Conservation (phyloP, 1,140 invertebrate genomes). For the Venturia canescens region DNA sequence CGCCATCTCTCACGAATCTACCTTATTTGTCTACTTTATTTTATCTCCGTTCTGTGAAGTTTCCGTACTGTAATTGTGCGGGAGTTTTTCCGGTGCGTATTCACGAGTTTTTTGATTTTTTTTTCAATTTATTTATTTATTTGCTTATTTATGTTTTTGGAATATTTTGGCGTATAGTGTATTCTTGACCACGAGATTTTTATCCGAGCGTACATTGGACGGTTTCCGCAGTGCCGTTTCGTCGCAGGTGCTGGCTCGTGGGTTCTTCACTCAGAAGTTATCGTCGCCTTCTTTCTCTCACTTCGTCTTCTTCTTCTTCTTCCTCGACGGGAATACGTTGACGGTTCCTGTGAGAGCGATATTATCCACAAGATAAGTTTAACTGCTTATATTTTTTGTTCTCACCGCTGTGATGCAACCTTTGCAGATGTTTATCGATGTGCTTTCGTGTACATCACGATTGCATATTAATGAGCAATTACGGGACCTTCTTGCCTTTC, state of each 20-base stretch:
- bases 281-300: neutral
- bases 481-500: neutral
- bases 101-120: neutral
- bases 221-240: no score
- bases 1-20: neutral
- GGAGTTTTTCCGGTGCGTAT: neutral
- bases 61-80: constrained; percentile 22
- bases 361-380: constrained; percentile 15
- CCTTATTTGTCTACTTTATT: neutral
- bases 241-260: neutral
- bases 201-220: no score
- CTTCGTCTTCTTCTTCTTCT: no score
- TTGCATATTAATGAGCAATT: constrained; percentile 16
- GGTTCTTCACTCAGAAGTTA: neutral
- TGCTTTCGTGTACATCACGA: neutral
- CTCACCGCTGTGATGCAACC: neutral
- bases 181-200: no score
- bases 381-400: constrained; percentile 20
- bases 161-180: neutral
- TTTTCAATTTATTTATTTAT: neutral
- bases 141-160: neutral
- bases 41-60: neutral
- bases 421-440: neutral
- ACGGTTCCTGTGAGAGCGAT: neutral
- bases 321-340: neutral